Evolutionary conservation across 92 coral and sea anemone species (phyloP).

Genomic region (Epizoanthus stellaris): DNA sequence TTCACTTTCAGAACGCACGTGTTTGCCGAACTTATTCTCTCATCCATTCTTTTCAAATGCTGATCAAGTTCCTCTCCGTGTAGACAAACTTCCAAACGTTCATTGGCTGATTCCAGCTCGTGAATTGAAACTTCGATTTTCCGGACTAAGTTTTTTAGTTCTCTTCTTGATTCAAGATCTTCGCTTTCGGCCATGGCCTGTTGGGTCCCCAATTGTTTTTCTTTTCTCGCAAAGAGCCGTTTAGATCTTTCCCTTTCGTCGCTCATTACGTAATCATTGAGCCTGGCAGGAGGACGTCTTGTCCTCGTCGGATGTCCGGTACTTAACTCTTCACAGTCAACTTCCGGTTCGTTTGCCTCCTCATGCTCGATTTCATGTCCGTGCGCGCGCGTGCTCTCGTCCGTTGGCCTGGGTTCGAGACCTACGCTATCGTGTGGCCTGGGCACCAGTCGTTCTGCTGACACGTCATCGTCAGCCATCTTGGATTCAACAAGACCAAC

Average conservation of each 20-base stretch:
- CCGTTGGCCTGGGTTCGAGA: conserved; percentile 13
- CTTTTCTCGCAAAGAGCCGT: conserved; percentile 4
- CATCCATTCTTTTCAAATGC: conserved; percentile 15
- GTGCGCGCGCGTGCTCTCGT: conserved; percentile 5
- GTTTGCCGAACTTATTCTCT: conserved; percentile 4
- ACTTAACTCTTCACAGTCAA: conserved; percentile 11
- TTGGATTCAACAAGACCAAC: conserved; percentile 3
- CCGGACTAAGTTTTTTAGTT: conserved; percentile 14
- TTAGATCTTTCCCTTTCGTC: conserved; percentile 9
- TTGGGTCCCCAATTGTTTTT: conserved; percentile 17
- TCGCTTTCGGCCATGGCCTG: conserved; percentile 17
- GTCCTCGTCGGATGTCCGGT: conserved; percentile 19
- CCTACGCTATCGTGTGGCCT: conserved; percentile 5
- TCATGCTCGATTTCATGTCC: conserved; percentile 3
- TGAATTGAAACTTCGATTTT: conserved; percentile 44
- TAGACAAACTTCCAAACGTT: conserved; percentile 33
- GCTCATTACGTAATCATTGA: conserved; percentile 16
- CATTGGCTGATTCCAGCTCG: conserved; percentile 44
- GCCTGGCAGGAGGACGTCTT: conserved; percentile 17
- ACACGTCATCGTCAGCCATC: conserved; percentile 3
- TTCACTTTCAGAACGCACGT: conserved; percentile 12
- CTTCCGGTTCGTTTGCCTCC: conserved; percentile 24
- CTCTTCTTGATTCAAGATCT: conserved; percentile 17
- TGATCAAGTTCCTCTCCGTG: conserved; percentile 43
- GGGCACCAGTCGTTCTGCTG: conserved; percentile 15